These are phyloP conservation scores for Microctenopoma stevenorrisi DNA, from an alignment of 2,797 vertebrate genomes.

Conservation along the genomic window DNA sequence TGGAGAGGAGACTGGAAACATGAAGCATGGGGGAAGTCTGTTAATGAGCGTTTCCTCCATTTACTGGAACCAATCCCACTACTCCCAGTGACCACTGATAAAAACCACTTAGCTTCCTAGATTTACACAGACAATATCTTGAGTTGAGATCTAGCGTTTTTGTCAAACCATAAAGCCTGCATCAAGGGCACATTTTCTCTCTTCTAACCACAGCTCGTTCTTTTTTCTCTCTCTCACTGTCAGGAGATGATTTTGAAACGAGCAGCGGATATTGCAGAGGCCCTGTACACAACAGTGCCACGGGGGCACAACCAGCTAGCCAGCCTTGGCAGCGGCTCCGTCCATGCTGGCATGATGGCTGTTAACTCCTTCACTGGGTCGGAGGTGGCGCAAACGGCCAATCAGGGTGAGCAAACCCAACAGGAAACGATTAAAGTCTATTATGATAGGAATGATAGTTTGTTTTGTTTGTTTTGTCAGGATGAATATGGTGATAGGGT, in stretches of 20 bases:
- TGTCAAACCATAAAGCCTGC: conserved; percentile 42
- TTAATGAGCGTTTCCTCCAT: conserved; percentile 68
- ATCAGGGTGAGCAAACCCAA: conserved; percentile 88
- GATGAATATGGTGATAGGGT: conserved; percentile 12
- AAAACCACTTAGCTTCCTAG: conserved; percentile 53
- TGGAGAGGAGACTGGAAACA: conserved; percentile 21
- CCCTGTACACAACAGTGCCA: conserved; percentile 93
- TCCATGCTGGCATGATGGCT: conserved; percentile 95
- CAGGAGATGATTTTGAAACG: conserved; percentile 97
- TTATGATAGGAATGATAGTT: conserved; percentile 21
- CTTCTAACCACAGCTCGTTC: conserved; percentile 52
- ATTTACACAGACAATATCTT: conserved; percentile 57
- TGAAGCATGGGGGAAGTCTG: conserved; percentile 36
- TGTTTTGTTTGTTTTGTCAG: background rate
- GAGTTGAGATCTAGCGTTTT: conserved; percentile 49
- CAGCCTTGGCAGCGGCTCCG: conserved; percentile 89
- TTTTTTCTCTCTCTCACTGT: conserved; percentile 26
- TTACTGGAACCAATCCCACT: conserved; percentile 64
- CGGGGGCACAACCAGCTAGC: conserved; percentile 96
- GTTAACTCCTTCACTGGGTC: conserved; percentile 96
- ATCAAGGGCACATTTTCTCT: conserved; percentile 21
- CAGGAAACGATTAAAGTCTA: conserved; percentile 25
- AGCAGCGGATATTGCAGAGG: conserved; percentile 95
- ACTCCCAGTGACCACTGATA: conserved; percentile 60
- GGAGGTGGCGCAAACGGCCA: conserved; percentile 92